phyloP scores from a whole-genome alignment of 2,797 vertebrate genomes.

The Glossophaga mutica region DNA sequence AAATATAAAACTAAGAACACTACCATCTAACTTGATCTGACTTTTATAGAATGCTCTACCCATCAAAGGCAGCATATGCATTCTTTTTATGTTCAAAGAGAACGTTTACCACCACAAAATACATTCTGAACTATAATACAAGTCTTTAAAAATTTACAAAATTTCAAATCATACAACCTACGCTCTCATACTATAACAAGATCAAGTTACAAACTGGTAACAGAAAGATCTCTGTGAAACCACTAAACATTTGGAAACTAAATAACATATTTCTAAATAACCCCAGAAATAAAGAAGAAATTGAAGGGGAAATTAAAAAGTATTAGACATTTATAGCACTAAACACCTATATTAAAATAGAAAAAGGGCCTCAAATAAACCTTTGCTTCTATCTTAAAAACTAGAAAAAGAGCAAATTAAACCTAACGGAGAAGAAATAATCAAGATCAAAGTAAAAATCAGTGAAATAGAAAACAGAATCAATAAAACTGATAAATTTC shows the following conservation, averaged over 20 bases:
- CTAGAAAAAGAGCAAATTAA: no score
- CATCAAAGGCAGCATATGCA: neutral
- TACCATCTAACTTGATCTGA: neutral
- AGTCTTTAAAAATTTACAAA: neutral
- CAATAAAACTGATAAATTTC: neutral
- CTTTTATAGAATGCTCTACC: neutral
- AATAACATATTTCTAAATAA: neutral
- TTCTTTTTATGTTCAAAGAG: neutral
- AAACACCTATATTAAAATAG: neutral
- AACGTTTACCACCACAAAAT: neutral
- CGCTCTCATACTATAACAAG: neutral
- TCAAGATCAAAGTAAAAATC: neutral
- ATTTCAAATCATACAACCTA: neutral
- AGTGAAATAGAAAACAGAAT: slow-evolving; percentile 33
- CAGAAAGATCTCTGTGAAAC: neutral
- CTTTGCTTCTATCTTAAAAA: neutral
- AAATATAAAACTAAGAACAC: neutral
- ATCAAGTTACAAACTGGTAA: slow-evolving; percentile 27
- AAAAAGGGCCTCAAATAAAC: neutral
- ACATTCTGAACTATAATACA: neutral
- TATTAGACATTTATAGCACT: neutral
- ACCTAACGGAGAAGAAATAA: no score
- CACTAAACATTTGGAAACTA: slow-evolving; percentile 19
- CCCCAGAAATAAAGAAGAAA: neutral
- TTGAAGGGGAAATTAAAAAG: neutral